Percentiles rank a stretch among this genome's conserved stretches.
Evolutionary conservation across 30 jellyfish, hydroid and myxozoan species (phyloP).

Genomic region (Phacellophora camtschatica): DNA sequence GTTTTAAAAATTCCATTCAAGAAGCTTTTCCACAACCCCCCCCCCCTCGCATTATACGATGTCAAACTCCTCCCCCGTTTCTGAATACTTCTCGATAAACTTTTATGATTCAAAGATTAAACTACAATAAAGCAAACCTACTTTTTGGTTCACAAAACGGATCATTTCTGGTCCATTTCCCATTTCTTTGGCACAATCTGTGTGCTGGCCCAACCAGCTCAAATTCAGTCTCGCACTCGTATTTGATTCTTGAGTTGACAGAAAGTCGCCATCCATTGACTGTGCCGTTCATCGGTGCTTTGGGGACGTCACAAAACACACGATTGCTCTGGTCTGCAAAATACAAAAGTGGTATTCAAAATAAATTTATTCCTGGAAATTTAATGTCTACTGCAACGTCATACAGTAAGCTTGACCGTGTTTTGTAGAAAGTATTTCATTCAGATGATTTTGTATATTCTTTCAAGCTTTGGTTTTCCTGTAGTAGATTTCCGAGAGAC

Average conservation of each 20-base stretch:
- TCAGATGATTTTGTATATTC: too few relatives aligned
- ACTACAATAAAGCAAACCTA: too few relatives aligned
- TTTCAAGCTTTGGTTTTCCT: too few relatives aligned
- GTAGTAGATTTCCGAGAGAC: too few relatives aligned
- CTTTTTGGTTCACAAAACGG: constrained; percentile 69
- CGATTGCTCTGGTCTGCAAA: constrained; percentile 24
- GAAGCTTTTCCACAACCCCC: too few relatives aligned
- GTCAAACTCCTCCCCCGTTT: too few relatives aligned
- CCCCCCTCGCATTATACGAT: too few relatives aligned
- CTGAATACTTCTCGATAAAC: too few relatives aligned
- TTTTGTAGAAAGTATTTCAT: too few relatives aligned
- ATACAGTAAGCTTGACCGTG: not conserved
- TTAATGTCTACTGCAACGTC: not conserved
- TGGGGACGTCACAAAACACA: constrained; percentile 33
- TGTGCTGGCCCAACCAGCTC: constrained; percentile 31
- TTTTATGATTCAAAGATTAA: too few relatives aligned
- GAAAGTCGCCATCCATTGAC: constrained; percentile 14
- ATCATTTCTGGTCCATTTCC: constrained; percentile 43
- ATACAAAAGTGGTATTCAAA: not conserved
- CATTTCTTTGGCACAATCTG: constrained; percentile 38
- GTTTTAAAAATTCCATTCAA: too few relatives aligned
- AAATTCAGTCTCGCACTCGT: constrained; percentile 29
- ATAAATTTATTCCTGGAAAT: not conserved
- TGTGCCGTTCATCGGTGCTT: constrained; percentile 28
- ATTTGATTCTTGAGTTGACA: not conserved